Evolutionary conservation across 1,140 invertebrate species (phyloP).

Genomic region (Papilio polyxenes): DNA sequence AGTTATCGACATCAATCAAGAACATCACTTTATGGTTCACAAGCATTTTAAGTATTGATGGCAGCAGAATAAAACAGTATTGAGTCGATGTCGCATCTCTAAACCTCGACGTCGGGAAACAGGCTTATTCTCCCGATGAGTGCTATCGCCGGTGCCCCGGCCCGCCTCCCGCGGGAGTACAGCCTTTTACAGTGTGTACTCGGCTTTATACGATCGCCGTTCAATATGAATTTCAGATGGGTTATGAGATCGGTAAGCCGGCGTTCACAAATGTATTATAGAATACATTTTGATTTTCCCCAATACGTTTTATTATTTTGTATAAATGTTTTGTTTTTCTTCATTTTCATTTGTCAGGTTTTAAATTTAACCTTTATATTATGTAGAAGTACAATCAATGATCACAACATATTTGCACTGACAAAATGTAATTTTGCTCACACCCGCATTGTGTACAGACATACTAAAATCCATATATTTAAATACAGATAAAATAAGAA

Average conservation of each 20-base stretch:
- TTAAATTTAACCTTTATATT: not conserved
- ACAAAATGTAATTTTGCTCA: no score
- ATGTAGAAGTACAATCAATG: not conserved
- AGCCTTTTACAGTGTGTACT: slow-evolving; percentile 76
- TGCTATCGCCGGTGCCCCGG: slow-evolving; percentile 73
- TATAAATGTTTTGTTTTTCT: slow-evolving; percentile 28
- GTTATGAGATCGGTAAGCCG: slow-evolving; percentile 71
- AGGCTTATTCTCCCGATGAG: slow-evolving; percentile 79
- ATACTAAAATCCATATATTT: not conserved
- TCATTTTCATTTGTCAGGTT: slow-evolving; percentile 23
- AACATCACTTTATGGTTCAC: slow-evolving; percentile 64
- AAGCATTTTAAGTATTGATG: slow-evolving; percentile 79
- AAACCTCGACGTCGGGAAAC: slow-evolving; percentile 77
- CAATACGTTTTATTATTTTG: slow-evolving; percentile 40
- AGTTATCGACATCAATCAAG: slow-evolving; percentile 34
- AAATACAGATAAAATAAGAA: not conserved
- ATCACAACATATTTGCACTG: no score
- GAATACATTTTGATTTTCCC: slow-evolving; percentile 58
- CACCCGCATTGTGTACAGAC: no score
- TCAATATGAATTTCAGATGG: slow-evolving; percentile 78
- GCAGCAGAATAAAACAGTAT: slow-evolving; percentile 78
- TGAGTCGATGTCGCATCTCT: slow-evolving; percentile 73
- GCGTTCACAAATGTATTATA: slow-evolving; percentile 61
- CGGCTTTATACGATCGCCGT: slow-evolving; percentile 73
- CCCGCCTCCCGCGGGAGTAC: slow-evolving; percentile 66